Base-by-base conservation (phyloP, 2,113 vertebrate species). In the Paramisgurnus dabryanus region DNA sequence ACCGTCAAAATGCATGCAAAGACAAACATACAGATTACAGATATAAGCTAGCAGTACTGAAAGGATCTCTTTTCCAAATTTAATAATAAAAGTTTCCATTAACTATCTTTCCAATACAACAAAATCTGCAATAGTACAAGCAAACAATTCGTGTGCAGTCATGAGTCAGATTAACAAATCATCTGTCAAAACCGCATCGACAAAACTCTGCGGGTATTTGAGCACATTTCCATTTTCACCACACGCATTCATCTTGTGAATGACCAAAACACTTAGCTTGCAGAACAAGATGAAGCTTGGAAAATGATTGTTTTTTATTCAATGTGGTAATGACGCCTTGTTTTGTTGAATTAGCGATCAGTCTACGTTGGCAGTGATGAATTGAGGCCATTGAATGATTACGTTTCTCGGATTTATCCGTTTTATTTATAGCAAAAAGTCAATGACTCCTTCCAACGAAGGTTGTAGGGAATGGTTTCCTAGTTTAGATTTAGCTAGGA, bases 281-380 rank as follows among this genome's bases (percentile, higher is more conserved):
- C 68, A 71, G 70, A 80, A 82, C 76, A 76, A 81, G 76, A 81
- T 55, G 69, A 66, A 40, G 57, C 70, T 76, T 13, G 7, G 58
- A 80, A 85, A 85, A 82, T 72, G 45, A 71, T 71, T 77, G 77
- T 82, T 85, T 82, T 80, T 58, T 85, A 63, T 82, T 79, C 71
- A 40, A 17, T 57, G 17, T 61, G 60, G 63, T 80, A 73, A 72
- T 58, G 64, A 58, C 12, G 63, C 40, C 63, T 80, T 71, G 66
- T 71, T 79, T 71, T 57, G 67, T 34, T 58, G 22, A 68, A 83
- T 55, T 39, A 55, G 71, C 40, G 47, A 79, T 79, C 82, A 72
- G 66, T 72, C 67, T 64, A 40, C 71, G 39, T 77, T 58, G 55
- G 50, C 73, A 64, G 58, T 84, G 85, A 86, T 73, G 49, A 80